Evolutionary conservation across 1,140 invertebrate species (phyloP).

Genomic region (Plutomurus gul): DNA sequence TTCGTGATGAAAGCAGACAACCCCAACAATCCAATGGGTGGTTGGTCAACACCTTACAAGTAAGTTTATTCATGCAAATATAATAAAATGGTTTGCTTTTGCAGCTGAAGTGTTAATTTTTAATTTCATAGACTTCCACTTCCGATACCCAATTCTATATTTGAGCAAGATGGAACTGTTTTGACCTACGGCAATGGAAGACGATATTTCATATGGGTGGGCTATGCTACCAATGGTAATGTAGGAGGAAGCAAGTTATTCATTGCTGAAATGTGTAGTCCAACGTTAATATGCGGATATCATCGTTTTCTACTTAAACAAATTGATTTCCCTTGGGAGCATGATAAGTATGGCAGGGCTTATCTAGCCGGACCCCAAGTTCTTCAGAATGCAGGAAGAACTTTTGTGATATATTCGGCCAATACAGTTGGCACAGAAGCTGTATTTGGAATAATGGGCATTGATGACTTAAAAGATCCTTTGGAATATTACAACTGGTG

Average conservation of each 20-base stretch:
- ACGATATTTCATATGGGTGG: background rate
- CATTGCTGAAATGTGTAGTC: background rate
- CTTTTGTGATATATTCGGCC: background rate
- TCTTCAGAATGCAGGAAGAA: background rate
- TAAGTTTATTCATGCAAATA: background rate
- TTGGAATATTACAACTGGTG: constrained; percentile 31
- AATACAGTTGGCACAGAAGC: background rate
- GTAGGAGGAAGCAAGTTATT: too few species aligned
- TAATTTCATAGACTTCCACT: background rate
- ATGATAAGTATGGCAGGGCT: background rate
- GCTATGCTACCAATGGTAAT: background rate
- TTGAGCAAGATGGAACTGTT: background rate
- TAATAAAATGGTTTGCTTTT: background rate
- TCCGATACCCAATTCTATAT: background rate
- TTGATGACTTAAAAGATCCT: constrained; percentile 34
- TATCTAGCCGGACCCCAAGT: background rate
- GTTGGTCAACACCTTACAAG: background rate
- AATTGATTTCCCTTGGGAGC: background rate
- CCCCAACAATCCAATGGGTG: background rate
- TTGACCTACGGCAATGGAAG: background rate
- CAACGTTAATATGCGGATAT: background rate
- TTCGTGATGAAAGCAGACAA: background rate
- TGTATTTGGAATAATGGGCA: background rate
- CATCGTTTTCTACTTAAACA: background rate
- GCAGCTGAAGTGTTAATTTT: background rate